Evolutionary conservation across 2,888 invertebrate species (phyloP), one percentile per base, ranked within the genome.

Genomic region (Magallana nippona): DNA sequence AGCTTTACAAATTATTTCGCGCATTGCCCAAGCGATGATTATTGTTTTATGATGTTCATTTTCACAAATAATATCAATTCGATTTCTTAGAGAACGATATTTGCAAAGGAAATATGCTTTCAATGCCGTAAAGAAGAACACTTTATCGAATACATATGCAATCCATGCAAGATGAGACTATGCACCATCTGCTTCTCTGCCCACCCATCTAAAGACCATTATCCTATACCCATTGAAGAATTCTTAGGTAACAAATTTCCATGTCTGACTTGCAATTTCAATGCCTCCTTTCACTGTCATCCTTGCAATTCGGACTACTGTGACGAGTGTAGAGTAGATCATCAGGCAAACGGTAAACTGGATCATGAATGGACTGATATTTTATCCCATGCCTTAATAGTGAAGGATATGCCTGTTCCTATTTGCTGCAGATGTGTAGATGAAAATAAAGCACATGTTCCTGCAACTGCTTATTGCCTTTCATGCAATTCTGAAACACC

Each of bases 301-400:
- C 22, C 63, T n/a, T n/a, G n/a, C n/a, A n/a, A n/a, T n/a, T n/a
- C n/a, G n/a, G n/a, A n/a, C n/a, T n/a, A n/a, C n/a, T 63, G 63
- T 22, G 22, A 63, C 11, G 63, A 63, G 8, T 63, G 63, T 22
- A 19, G 63, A 63, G 8, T 63, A 22, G 63, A 63, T 19, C 63
- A 63, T 11, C 63, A 63, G 63, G 63, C 63, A n/a, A 63, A 63
- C 22, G 22, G 63, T 11, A 22, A 22, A 22, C 22, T 63, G 11
- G 63, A 63, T 22, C 63, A 63, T 22, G 63, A 22, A 2, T 63
- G 63, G 63, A 63, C 22, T 19, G 63, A 63, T 63, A 63, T 63
- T 19, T 22, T 63, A 19, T 63, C 63, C 19, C 63, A 63, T 63
- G 63, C 63, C 1, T 63, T 63, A 22, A 63, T 63, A 19, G 11